phyloP scores from a whole-genome alignment of 1,140 invertebrate genomes.

The Lasioglossum albipes region DNA sequence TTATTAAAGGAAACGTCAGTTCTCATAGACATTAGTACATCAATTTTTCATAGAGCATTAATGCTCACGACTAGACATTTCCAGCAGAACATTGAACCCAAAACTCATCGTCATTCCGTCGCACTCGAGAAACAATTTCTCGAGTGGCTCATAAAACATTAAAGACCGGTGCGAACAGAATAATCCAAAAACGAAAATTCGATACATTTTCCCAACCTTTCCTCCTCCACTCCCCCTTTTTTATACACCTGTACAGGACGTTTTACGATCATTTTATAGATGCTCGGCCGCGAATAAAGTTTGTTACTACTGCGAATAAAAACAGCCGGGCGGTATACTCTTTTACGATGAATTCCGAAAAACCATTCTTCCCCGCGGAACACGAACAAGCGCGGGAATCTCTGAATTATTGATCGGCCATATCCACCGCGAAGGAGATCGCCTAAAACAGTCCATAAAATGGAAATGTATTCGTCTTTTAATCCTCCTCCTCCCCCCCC shows the following conservation, averaged over 20 bases:
- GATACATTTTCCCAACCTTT: not conserved
- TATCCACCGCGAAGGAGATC: constrained; percentile 16
- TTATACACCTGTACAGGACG: not conserved
- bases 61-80: no score
- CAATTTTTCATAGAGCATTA: no score
- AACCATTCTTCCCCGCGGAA: constrained; percentile 19
- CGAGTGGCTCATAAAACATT: not conserved
- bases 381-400: constrained; percentile 1
- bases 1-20: no score
- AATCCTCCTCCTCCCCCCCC: not conserved
- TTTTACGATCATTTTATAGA: constrained; percentile 32
- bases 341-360: constrained; percentile 37
- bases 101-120: not conserved
- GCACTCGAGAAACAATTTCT: not conserved
- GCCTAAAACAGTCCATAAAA: constrained; percentile 41
- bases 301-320: constrained; percentile 28
- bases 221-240: not conserved
- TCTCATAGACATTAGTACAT: no score
- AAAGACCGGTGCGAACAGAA: not conserved
- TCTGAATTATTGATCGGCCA: constrained; percentile 38
- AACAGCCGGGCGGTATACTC: not conserved
- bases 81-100: no score
- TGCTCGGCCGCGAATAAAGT: constrained; percentile 22
- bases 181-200: not conserved
- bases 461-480: constrained; percentile 34